Base-by-base conservation (phyloP, 2,888 invertebrate species). In the Zaprionus lineosus region DNA sequence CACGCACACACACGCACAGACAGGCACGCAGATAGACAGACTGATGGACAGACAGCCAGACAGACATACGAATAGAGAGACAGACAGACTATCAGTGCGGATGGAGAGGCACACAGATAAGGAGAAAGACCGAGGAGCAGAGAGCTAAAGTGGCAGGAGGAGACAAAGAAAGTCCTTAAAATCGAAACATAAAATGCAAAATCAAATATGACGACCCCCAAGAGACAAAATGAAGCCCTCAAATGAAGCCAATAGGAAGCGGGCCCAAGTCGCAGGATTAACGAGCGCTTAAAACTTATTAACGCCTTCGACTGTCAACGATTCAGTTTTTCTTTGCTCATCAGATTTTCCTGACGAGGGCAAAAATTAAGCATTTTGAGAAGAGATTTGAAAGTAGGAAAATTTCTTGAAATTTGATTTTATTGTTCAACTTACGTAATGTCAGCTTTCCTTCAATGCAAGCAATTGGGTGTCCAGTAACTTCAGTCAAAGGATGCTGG, bases 121-220 rank as follows among this genome's bases (percentile, higher is more conserved):
- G n/a, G n/a, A n/a, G n/a, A n/a, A n/a, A n/a, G n/a, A n/a, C n/a
- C n/a, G n/a, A n/a, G n/a, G n/a, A n/a, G n/a, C n/a, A n/a, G n/a
- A n/a, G n/a, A n/a, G n/a, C n/a, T n/a, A n/a, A n/a, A n/a, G n/a
- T n/a, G n/a, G n/a, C n/a, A n/a, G n/a, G n/a, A n/a, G n/a, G n/a
- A n/a, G 26, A 43, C 28, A 19, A 48, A 28, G 9, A 11, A 6
- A 37, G 41, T 48, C 47, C 47, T 24, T 19, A 21, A 52, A 72
- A 70, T 72, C 72, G 72, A 72, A 70, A 65, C 36, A 65, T 40
- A 60, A 74, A 79, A 77, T 83, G 68, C 69, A 68, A 79, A 77
- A 83, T 79, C 84, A 83, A 77, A 72, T 65, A 69, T 71, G 74
- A 64, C 59, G 19, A 31, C 24, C 28, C 60, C 43, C 63, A 11